These are phyloP conservation scores for Adela reaumurella DNA, from an alignment of 2,888 invertebrate genomes.

Conservation along the genomic window DNA sequence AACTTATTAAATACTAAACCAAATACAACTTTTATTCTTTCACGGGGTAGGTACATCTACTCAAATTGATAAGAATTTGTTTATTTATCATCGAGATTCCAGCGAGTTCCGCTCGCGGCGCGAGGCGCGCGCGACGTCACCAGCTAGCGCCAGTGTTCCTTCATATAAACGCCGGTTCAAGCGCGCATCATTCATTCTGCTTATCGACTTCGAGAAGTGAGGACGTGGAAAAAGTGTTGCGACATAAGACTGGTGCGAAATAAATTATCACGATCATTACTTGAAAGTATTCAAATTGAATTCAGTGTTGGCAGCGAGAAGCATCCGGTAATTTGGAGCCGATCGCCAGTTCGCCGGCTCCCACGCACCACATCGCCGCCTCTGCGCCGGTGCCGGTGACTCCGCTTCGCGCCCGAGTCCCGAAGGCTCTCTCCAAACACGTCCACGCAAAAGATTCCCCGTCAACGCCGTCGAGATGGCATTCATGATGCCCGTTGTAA, in stretches of 20 bases:
- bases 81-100: no score
- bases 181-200: constrained; percentile 15
- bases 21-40: no score
- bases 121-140: no score
- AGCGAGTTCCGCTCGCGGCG: no score
- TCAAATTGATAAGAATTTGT: no score
- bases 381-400: background rate
- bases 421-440: constrained; percentile 35
- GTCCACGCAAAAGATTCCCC: constrained; percentile 39
- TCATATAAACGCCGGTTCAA: constrained; percentile 9
- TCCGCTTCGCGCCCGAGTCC: constrained; percentile 12
- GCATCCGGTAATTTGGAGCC: background rate
- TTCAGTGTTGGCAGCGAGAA: background rate
- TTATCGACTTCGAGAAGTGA: background rate
- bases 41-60: no score
- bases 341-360: background rate
- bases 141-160: no score
- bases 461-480: constrained; percentile 66
- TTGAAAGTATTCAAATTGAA: background rate
- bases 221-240: background rate
- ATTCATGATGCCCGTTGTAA: constrained; percentile 94
- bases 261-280: no score
- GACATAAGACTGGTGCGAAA: background rate
- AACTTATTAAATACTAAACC: no score
- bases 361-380: no score